Evolutionary conservation across 2,113 vertebrate genomes (phyloP), one percentile per base, ranked within the genome.

Genomic region (Antechinus flavipes): DNA sequence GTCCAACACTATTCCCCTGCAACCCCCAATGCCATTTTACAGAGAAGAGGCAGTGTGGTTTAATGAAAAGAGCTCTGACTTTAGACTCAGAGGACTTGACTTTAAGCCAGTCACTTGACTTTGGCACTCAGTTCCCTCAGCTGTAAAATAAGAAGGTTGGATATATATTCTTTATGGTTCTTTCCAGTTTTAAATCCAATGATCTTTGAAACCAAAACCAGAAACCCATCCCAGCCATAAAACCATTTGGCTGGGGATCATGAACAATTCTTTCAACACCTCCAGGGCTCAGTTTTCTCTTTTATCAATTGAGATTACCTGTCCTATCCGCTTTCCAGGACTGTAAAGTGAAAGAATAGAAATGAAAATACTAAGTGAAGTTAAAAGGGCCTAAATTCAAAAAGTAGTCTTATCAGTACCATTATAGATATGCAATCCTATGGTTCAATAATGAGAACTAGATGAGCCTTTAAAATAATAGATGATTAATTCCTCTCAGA

Each of bases 211-310:
- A 35, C 30, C 5, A 93, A 55, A 55, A 49, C 89, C 8, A 94
- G 93, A 68, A 90, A 50, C 42, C 6, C 10, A 24, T 94, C 22
- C 42, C 46, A 54, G 47, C 91, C 10, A 94, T 30, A 94, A 94
- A 89, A 53, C 3, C 94, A 76, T 50, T 94, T 26, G 24, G 22
- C 42, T 23, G 91, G n/a, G 76, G 35, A 19, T 22, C 14, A 19
- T 93, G 12, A 22, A 50, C 94, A 90, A 96, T n/a, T 91, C 84
- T 1, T 22, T 95, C 25, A 89, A 9, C 26, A 90, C 25, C 1
- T 50, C 95, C 92, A 23, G 91, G 46, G 24, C 56, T 96, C n/a
- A 23, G 9, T 93, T 95, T 96, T 68, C 93, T 94, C 47, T 12
- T 91, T 95, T 94, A 49, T 92, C 68, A n/a, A 76, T 22, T n/a